Conservation (phyloP, 1,140 invertebrate species). For the Meloidogyne hapla region DNA sequence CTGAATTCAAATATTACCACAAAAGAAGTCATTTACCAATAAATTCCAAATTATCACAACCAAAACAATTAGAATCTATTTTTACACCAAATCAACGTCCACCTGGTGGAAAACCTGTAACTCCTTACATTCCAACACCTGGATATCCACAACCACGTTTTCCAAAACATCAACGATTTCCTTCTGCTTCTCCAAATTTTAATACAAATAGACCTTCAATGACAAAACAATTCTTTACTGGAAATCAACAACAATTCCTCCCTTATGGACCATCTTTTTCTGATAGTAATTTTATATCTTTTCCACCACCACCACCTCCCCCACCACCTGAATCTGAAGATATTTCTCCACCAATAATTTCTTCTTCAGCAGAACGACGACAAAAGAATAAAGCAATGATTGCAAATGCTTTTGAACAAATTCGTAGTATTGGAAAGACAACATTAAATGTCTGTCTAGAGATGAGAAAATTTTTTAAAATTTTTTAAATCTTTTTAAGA, state of each 20-base stretch:
- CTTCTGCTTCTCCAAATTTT: not conserved
- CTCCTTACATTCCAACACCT: conserved; percentile 20
- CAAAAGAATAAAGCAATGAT: conserved; percentile 7
- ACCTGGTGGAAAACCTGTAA: conserved; percentile 6
- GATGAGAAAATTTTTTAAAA: not conserved
- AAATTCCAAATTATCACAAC: not conserved
- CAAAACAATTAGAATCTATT: conserved; percentile 1
- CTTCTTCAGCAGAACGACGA: not conserved
- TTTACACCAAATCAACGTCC: conserved; percentile 11
- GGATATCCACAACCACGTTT: not conserved
- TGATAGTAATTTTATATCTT: too few species aligned
- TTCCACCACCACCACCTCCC: not conserved
- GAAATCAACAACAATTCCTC: not conserved
- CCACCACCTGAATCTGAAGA: not conserved
- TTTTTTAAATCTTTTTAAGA: not conserved
- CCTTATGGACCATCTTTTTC: too few species aligned
- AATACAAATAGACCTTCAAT: not conserved
- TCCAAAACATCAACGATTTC: not conserved
- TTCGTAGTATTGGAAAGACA: conserved; percentile 14
- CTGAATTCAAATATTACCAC: not conserved
- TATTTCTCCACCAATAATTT: not conserved
- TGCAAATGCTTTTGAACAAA: conserved; percentile 14
- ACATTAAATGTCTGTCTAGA: not conserved
- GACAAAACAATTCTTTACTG: not conserved
- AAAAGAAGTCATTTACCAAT: not conserved